Base-by-base conservation (phyloP, 2,113 vertebrate genomes). In the Rhea pennata region DNA sequence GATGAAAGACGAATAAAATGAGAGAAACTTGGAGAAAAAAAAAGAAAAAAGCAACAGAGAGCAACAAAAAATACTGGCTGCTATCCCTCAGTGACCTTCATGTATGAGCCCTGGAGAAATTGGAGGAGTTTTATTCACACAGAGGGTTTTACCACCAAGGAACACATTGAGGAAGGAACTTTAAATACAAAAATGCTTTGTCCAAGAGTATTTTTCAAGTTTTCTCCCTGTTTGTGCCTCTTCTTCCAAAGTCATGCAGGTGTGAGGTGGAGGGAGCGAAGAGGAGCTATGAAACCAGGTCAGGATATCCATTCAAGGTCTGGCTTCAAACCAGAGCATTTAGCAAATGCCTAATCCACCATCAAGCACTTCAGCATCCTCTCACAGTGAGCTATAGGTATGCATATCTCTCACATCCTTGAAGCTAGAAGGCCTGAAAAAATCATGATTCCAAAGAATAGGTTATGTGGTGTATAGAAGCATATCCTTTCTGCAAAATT, bases 1-100 rank as follows among this genome's bases (percentile, higher is more conserved):
- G 84, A 90, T 81, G 91, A 93, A 97, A 93, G 85, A 7, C 2
- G 39, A 33, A 62, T 75, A 29, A 95, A 91, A 73, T 56, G 76
- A 79, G 3, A n/a, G 56, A 42, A 92, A 84, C 9, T 64, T 51
- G 29, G 51, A 90, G 17, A 9, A 42, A 12, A 26, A 83, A 70
- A 64, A 62, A 59, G 36, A 51, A 39, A 23, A 42, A 27, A 29
- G 26, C 59, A 31, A 79, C 12, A 66, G 15, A 2, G 15, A 69
- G 29, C 61, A 74, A 56, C 2, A 36, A 46, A 33, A 85, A 31
- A 59, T n/a, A 16, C 23, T 95, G 65, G n/a, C 50, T 70, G 61
- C 5, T 87, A 19, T 50, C 61, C 48, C 54, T 84, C 72, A 61
- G 67, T 92, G 89, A 93, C 33, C 51, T 73, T 26, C 58, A 22